These are phyloP conservation scores for Mastacembelus armatus DNA, from an alignment of 2,797 vertebrate genomes.

Conservation along the genomic window DNA sequence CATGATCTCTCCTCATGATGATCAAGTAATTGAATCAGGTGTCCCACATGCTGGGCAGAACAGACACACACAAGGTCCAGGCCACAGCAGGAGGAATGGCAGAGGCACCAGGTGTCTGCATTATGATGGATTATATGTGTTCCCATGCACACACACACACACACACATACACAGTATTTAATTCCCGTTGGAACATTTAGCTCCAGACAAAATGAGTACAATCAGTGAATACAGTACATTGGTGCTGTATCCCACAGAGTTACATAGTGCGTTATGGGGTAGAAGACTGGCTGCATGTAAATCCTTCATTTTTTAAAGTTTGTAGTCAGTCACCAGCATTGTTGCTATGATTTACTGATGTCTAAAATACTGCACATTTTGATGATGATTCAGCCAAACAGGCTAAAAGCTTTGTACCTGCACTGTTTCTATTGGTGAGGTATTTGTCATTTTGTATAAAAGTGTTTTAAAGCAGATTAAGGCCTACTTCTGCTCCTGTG, in stretches of 20 bases:
- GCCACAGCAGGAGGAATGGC: slow-evolving; percentile 23
- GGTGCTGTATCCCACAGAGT: background rate
- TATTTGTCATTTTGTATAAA: too few relatives aligned
- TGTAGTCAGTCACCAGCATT: too few relatives aligned
- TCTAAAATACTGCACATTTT: too few relatives aligned
- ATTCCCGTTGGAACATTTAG: slow-evolving; percentile 32
- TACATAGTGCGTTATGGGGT: background rate
- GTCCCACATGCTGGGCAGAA: slow-evolving; percentile 53
- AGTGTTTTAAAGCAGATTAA: too few relatives aligned
- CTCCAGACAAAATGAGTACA: slow-evolving; percentile 18
- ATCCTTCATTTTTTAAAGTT: too few relatives aligned
- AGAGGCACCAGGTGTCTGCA: slow-evolving; percentile 62
- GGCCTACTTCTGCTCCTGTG: too few relatives aligned
- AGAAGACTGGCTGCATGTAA: too few relatives aligned
- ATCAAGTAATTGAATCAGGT: slow-evolving; percentile 72
- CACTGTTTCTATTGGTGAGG: too few relatives aligned
- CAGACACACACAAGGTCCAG: slow-evolving; percentile 18
- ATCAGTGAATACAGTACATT: background rate
- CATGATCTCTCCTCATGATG: slow-evolving; percentile 43
- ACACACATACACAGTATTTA: slow-evolving; percentile 16
- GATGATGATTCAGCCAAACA: too few relatives aligned
- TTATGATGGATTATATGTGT: slow-evolving; percentile 65
- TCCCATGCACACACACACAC: slow-evolving; percentile 8
- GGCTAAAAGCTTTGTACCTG: too few relatives aligned
- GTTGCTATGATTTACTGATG: too few relatives aligned